Evolutionary conservation across 2,113 vertebrate genomes (phyloP).

Genomic region (Tonatia bakeri): DNA sequence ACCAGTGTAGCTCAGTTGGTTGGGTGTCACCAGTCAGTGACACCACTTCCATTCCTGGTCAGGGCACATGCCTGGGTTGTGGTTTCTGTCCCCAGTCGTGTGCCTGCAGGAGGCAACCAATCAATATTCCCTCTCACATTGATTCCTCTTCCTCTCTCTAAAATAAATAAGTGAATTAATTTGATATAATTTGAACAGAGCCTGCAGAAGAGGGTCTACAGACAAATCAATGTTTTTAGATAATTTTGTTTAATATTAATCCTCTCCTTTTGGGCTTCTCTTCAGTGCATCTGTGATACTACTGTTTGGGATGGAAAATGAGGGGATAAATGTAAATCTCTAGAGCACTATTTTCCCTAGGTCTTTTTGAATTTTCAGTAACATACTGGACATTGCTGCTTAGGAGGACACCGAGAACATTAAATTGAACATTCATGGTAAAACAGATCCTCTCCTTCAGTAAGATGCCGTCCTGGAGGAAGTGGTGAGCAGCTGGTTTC

Average conservation of each 20-base stretch:
- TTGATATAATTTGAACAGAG: neutral
- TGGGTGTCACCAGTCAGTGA: no score
- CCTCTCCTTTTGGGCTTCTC: neutral
- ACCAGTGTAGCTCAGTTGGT: no score
- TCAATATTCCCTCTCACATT: no score
- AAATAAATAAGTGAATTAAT: neutral
- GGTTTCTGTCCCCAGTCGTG: no score
- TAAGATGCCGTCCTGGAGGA: neutral
- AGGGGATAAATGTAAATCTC: neutral
- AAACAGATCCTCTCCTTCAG: neutral
- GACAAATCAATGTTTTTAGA: neutral
- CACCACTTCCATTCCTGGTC: no score
- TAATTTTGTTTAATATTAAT: neutral
- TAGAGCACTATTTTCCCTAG: neutral
- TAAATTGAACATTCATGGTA: neutral
- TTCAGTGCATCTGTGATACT: neutral
- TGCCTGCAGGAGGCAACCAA: no score
- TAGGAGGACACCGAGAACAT: neutral
- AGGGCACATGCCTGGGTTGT: no score
- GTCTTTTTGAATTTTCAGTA: neutral
- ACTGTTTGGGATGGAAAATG: neutral
- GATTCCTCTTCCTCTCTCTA: no score
- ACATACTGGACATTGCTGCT: neutral
- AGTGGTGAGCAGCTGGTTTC: neutral
- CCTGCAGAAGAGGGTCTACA: neutral